Conservation (phyloP, 2,888 invertebrate genomes). For the Muschampia plurimacula region DNA sequence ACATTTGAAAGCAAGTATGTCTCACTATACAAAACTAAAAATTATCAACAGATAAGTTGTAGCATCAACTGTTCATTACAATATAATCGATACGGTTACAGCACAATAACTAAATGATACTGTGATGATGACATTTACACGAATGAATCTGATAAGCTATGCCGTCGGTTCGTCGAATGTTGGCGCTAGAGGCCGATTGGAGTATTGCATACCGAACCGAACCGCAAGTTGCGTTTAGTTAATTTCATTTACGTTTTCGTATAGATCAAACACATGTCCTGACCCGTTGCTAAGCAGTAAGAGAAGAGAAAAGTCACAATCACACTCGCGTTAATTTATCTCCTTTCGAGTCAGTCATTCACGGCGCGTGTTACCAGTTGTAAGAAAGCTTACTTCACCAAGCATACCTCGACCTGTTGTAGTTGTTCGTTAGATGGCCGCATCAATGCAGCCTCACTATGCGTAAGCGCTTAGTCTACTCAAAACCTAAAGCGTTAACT, state of each 20-base stretch:
- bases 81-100: constrained; percentile 75
- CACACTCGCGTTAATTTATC: constrained; percentile 33
- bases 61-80: constrained; percentile 82
- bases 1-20: constrained; percentile 85
- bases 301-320: constrained; percentile 40
- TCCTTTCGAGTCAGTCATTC: constrained; percentile 49
- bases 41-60: constrained; percentile 79
- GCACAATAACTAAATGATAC: constrained; percentile 77
- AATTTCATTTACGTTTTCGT: constrained; percentile 42
- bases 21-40: constrained; percentile 85
- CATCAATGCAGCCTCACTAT: constrained; percentile 60
- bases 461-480: constrained; percentile 64
- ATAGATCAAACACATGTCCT: constrained; percentile 45
- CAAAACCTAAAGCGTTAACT: constrained; percentile 68
- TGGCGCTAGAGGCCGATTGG: constrained; percentile 18
- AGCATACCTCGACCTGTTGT: constrained; percentile 67
- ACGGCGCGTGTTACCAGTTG: constrained; percentile 60
- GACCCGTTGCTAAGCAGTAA: constrained; percentile 45
- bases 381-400: constrained; percentile 63
- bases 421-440: constrained; percentile 59
- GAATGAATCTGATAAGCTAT: constrained; percentile 56
- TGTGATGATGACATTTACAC: constrained; percentile 65
- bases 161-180: constrained; percentile 52
- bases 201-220: constrained; percentile 4
- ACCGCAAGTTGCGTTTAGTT: not conserved